Evolutionary conservation across 2,888 invertebrate species (phyloP).

Genomic region (Drosophila sordidapex): DNA sequence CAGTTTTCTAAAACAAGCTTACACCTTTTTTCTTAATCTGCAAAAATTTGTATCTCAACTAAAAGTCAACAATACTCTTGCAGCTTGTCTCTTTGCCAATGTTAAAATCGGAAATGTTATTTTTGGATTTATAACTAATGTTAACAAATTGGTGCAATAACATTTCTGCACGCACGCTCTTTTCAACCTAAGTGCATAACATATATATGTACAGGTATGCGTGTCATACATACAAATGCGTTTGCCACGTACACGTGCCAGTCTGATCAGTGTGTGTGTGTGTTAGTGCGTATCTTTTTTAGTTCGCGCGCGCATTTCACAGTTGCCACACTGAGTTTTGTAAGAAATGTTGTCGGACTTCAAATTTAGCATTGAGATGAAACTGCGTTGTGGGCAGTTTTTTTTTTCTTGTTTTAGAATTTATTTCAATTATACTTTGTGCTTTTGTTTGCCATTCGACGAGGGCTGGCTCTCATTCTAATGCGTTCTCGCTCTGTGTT

Average conservation of each 20-base stretch:
- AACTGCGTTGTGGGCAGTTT: slow-evolving; percentile 44
- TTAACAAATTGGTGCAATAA: slow-evolving; percentile 7
- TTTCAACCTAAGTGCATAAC: not conserved
- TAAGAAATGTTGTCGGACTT: slow-evolving; percentile 14
- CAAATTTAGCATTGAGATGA: slow-evolving; percentile 35
- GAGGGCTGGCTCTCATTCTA: slow-evolving; percentile 21
- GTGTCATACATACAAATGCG: slow-evolving; percentile 14
- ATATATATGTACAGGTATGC: slow-evolving; percentile 3
- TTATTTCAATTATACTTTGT: slow-evolving; percentile 53
- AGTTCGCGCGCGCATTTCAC: slow-evolving; percentile 66
- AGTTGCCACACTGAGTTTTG: slow-evolving; percentile 36
- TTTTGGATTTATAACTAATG: slow-evolving; percentile 3
- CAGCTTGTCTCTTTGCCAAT: not conserved
- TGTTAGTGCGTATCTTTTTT: slow-evolving; percentile 21
- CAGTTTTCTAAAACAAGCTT: not conserved
- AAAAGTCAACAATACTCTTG: not conserved
- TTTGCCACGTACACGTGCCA: slow-evolving; percentile 70
- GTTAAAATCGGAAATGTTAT: slow-evolving; percentile 4
- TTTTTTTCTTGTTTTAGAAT: slow-evolving; percentile 45
- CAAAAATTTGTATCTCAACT: not conserved
- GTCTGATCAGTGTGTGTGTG: slow-evolving; percentile 40
- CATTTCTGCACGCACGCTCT: slow-evolving; percentile 17
- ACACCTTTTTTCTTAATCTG: not conserved
- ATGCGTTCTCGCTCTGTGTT: slow-evolving; percentile 15
- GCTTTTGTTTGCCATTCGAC: slow-evolving; percentile 11